These are phyloP conservation scores for Pedicia rivosa DNA, from an alignment of 2,888 invertebrate genomes.

Conservation along the genomic window DNA sequence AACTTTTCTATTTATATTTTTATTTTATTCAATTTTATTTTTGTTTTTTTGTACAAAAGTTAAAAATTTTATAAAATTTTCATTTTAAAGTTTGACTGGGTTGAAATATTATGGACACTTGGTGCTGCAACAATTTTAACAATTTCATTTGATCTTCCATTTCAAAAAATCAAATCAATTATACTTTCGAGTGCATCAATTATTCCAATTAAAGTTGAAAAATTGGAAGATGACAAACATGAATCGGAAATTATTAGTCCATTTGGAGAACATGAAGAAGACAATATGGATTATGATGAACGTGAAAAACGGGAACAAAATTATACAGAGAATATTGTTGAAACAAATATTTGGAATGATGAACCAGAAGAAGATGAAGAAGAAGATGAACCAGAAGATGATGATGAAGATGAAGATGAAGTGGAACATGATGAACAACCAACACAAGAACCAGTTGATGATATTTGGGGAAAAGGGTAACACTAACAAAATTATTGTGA, in stretches of 20 bases:
- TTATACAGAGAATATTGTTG: not conserved
- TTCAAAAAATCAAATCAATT: constrained; percentile 32
- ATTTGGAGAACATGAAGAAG: constrained; percentile 6
- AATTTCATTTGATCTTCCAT: constrained; percentile 46
- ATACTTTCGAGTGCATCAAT: not conserved
- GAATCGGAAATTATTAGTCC: constrained; percentile 5
- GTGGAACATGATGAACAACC: too few relatives aligned
- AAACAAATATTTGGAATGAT: constrained; percentile 16
- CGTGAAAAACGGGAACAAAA: not conserved
- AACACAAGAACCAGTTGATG: too few relatives aligned
- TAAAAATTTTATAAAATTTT: constrained; percentile 38
- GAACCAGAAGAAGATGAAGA: not conserved
- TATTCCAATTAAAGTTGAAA: not conserved
- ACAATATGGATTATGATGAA: not conserved
- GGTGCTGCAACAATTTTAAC: constrained; percentile 33
- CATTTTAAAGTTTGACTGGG: constrained; percentile 21
- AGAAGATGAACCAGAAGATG: constrained; percentile 4
- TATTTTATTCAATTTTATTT: constrained; percentile 2
- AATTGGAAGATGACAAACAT: not conserved
- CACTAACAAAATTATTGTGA: too few relatives aligned
- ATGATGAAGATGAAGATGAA: constrained; percentile 23
- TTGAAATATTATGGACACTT: constrained; percentile 3
- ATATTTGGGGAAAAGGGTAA: too few relatives aligned
- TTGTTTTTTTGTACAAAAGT: constrained; percentile 35
- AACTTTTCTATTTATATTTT: too few relatives aligned